phyloP scores from a whole-genome alignment of 2,113 vertebrate genomes.

The Pseudorectes ferrugineus region DNA sequence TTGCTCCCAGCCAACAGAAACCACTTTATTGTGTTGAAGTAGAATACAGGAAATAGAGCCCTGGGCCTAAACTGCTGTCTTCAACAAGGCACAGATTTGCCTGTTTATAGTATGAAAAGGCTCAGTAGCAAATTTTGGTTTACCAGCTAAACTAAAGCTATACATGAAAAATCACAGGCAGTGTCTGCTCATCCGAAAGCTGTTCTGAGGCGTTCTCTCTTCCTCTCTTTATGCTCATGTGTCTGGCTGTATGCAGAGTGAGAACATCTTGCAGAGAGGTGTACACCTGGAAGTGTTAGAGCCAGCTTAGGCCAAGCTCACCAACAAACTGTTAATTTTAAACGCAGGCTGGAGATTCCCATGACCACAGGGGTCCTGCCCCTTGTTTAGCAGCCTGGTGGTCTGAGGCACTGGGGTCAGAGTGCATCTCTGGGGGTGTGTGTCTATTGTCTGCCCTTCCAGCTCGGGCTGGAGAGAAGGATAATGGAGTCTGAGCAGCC shows the following conservation, averaged over 20 bases:
- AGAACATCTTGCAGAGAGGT: neutral
- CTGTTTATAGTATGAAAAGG: neutral
- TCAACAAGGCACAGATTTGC: neutral
- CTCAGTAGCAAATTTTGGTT: neutral
- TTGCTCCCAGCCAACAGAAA: neutral
- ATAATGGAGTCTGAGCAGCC: slow-evolving; percentile 15
- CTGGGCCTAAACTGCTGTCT: neutral
- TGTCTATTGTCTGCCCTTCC: slow-evolving; percentile 41
- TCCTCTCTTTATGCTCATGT: rapidly evolving
- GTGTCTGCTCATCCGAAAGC: neutral
- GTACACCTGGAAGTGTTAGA: neutral
- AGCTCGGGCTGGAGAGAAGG: slow-evolving; percentile 9
- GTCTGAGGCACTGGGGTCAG: slow-evolving; percentile 58
- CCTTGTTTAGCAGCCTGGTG: slow-evolving; percentile 62
- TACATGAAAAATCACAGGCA: neutral
- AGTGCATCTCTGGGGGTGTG: slow-evolving; percentile 36
- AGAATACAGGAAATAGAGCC: neutral
- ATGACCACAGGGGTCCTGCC: slow-evolving; percentile 45
- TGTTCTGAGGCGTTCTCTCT: neutral
- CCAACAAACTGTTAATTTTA: neutral
- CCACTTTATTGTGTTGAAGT: neutral
- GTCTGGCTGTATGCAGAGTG: neutral
- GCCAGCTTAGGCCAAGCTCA: neutral
- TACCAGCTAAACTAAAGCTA: neutral
- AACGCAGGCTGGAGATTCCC: slow-evolving; percentile 38